Evolutionary conservation across 2,113 vertebrate species (phyloP).

Genomic region (Callipepla squamata): DNA sequence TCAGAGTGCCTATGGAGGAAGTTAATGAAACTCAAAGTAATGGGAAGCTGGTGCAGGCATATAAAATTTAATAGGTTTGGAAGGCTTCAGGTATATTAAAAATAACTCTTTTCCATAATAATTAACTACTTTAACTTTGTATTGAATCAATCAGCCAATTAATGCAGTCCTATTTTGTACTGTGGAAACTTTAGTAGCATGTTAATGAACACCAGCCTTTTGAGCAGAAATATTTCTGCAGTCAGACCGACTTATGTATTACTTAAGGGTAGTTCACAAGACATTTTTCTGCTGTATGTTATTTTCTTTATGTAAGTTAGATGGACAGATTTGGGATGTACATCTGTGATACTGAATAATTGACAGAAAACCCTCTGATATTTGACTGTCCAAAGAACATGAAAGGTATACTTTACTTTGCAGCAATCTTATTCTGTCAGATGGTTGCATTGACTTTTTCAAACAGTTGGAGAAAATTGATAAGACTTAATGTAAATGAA

Average conservation of each 20-base stretch:
- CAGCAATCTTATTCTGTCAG: conserved; percentile 22
- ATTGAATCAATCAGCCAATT: conserved; percentile 37
- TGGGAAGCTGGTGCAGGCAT: neutral
- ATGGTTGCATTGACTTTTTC: conserved; percentile 38
- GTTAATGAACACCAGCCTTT: neutral
- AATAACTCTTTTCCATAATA: conserved; percentile 29
- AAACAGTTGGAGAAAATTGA: conserved; percentile 53
- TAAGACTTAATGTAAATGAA: conserved; percentile 55
- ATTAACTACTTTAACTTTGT: conserved; percentile 37
- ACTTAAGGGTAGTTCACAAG: neutral
- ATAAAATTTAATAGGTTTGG: conserved; percentile 52
- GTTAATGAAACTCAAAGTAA: conserved; percentile 27
- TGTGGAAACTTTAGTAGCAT: neutral
- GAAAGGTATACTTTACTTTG: conserved; percentile 41
- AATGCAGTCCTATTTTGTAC: neutral
- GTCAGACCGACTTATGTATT: neutral
- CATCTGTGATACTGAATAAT: neutral
- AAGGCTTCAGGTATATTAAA: conserved; percentile 37
- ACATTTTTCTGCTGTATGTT: conserved; percentile 18
- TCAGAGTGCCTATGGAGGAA: neutral
- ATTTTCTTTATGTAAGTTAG: conserved; percentile 34
- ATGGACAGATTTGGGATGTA: conserved; percentile 59
- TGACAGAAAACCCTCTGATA: conserved; percentile 41
- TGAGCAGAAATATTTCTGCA: neutral
- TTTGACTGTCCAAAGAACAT: conserved; percentile 51